A percentile compares a stretch with the other conserved stretches of the same genome.
Conservation (phyloP, 2,888 invertebrate genomes). For the Cheilosia pagana region DNA sequence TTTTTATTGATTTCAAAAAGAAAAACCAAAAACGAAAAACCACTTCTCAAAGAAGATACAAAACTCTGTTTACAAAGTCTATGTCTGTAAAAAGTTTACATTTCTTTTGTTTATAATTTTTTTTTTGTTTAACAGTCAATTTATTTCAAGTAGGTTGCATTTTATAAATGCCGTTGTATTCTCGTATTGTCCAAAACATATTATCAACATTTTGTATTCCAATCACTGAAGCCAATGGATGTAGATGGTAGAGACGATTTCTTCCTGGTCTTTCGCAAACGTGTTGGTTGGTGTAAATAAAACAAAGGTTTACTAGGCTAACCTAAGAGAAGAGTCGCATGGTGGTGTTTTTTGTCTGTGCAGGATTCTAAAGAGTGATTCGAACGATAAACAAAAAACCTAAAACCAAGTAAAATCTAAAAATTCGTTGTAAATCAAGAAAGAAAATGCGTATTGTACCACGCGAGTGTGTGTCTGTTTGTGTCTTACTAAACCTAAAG, state of each 20-base stretch:
- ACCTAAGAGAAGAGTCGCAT: constrained; percentile 1
- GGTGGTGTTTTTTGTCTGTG: constrained; percentile 22
- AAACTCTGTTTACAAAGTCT: constrained; percentile 61
- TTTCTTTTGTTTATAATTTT: constrained; percentile 25
- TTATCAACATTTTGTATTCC: constrained; percentile 19
- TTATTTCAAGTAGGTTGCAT: constrained; percentile 36
- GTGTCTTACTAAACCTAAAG: constrained; percentile 38
- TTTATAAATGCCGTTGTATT: constrained; percentile 30
- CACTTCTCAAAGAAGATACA: constrained; percentile 51
- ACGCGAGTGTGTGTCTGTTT: constrained; percentile 24
- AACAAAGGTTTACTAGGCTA: background rate
- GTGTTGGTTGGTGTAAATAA: background rate
- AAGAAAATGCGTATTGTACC: constrained; percentile 46
- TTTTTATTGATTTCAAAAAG: constrained; percentile 66
- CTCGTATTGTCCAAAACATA: constrained; percentile 62
- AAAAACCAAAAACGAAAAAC: constrained; percentile 48
- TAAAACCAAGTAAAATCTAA: constrained; percentile 54
- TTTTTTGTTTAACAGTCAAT: constrained; percentile 54
- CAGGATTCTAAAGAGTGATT: constrained; percentile 43
- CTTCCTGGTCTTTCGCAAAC: background rate
- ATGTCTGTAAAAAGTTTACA: background rate
- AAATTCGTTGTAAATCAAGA: constrained; percentile 65
- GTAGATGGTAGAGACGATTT: background rate
- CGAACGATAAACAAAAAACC: constrained; percentile 34
- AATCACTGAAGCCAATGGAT: constrained; percentile 38